phyloP scores from a whole-genome alignment of 2,888 invertebrate species.

The Temnothorax ravouxi region DNA sequence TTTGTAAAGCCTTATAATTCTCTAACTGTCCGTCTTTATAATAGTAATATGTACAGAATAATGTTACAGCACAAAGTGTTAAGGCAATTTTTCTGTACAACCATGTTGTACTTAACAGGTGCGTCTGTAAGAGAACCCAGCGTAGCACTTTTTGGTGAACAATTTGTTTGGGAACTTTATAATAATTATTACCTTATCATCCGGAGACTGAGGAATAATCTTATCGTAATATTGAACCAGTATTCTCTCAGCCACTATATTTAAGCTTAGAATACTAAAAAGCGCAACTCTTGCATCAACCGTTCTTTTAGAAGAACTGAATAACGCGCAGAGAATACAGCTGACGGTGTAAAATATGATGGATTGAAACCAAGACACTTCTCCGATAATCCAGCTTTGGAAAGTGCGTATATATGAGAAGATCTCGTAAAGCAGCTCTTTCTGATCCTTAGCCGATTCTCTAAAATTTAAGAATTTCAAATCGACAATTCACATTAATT shows the following conservation, averaged over 20 bases:
- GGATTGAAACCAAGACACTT: conserved; percentile 89
- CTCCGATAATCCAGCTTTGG: conserved; percentile 89
- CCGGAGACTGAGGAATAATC: conserved; percentile 60
- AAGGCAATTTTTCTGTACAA: conserved; percentile 78
- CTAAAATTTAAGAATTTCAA: conserved; percentile 76
- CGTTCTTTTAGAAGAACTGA: conserved; percentile 88
- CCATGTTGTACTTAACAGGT: conserved; percentile 78
- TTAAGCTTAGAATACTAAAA: conserved; percentile 87
- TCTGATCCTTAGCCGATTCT: conserved; percentile 88
- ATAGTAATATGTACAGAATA: conserved; percentile 79
- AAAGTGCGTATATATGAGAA: conserved; percentile 88
- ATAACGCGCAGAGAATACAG: conserved; percentile 87
- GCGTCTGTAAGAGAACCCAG: conserved; percentile 65
- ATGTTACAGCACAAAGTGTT: conserved; percentile 76
- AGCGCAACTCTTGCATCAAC: conserved; percentile 88
- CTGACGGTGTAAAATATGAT: conserved; percentile 88
- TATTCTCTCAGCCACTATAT: conserved; percentile 87
- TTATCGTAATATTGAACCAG: conserved; percentile 81
- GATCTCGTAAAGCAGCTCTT: conserved; percentile 87
- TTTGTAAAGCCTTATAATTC: conserved; percentile 77
- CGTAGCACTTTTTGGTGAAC: background rate
- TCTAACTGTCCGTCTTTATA: conserved; percentile 80
- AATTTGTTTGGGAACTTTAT: background rate
- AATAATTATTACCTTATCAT: conserved; percentile 76
- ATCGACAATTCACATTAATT: background rate